Conservation (phyloP, 1,140 invertebrate genomes). For the Halictus rubicundus region DNA sequence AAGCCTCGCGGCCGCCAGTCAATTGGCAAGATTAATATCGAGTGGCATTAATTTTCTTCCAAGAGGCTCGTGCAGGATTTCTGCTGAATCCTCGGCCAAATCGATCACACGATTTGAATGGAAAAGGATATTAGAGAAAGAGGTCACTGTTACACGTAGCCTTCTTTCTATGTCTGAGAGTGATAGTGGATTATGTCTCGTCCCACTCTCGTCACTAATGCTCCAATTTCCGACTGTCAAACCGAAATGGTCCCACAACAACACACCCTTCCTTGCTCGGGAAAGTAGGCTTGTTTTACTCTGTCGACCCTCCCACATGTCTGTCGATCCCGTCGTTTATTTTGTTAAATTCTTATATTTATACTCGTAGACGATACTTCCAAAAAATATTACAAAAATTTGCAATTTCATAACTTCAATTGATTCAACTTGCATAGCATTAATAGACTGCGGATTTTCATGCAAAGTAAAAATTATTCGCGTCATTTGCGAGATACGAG, state of each 20-base stretch:
- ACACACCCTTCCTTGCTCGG: slow-evolving; percentile 50
- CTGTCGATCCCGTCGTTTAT: no score
- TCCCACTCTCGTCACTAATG: slow-evolving; percentile 67
- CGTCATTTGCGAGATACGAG: no score
- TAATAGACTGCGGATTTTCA: no score
- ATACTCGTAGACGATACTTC: no score
- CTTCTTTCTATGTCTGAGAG: slow-evolving; percentile 35
- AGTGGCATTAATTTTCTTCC: neutral
- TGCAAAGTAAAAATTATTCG: no score
- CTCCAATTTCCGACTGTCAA: slow-evolving; percentile 76
- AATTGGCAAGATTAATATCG: neutral
- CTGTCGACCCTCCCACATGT: no score
- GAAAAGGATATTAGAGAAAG: slow-evolving; percentile 35
- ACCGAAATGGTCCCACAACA: slow-evolving; percentile 57
- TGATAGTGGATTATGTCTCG: slow-evolving; percentile 51
- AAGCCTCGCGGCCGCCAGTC: no score
- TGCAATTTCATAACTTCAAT: no score
- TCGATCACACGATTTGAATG: slow-evolving; percentile 33
- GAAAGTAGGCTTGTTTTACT: slow-evolving; percentile 25
- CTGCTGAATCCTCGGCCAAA: slow-evolving; percentile 1
- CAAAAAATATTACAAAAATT: no score
- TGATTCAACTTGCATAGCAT: no score
- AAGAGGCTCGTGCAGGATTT: neutral
- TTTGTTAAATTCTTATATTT: no score
- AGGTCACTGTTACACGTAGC: slow-evolving; percentile 52